These are phyloP conservation scores for Agriopis marginaria DNA, from an alignment of 2,888 invertebrate species.

Conservation along the genomic window DNA sequence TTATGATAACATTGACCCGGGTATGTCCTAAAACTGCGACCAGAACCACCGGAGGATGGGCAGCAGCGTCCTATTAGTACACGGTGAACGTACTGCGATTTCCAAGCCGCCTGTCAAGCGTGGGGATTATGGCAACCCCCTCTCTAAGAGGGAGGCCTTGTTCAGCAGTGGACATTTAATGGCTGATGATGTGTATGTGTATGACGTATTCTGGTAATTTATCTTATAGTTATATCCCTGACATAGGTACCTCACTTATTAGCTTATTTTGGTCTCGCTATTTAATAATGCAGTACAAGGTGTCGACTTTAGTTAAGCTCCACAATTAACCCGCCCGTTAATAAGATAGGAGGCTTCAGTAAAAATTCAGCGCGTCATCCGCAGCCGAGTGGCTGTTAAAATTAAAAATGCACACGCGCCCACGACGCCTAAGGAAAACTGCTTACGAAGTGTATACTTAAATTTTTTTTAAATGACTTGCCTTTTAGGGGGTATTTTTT, in stretches of 20 bases:
- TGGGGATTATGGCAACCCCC: no score
- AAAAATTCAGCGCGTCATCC: constrained; percentile 82
- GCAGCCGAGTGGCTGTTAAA: constrained; percentile 72
- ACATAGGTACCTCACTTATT: constrained; percentile 6
- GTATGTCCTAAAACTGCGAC: no score
- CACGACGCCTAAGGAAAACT: constrained; percentile 77
- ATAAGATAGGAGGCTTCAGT: constrained; percentile 79
- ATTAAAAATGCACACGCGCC: constrained; percentile 83
- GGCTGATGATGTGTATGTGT: no score
- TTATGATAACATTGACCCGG: no score
- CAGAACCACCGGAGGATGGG: no score
- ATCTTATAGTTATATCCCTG: not conserved
- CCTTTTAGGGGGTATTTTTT: not conserved
- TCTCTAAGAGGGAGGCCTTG: no score
- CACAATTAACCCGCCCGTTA: constrained; percentile 71
- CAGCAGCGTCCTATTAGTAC: no score
- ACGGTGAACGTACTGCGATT: no score
- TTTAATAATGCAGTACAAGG: constrained; percentile 37
- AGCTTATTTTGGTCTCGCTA: constrained; percentile 11
- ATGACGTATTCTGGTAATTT: no score
- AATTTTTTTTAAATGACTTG: constrained; percentile 64
- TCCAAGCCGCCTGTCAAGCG: no score
- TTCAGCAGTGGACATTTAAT: no score
- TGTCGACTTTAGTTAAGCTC: constrained; percentile 53
- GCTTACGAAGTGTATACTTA: constrained; percentile 61